Evolutionary conservation across 53 echinoderm and acorn worm species (phyloP).

Genomic region (Holothuria scabra): DNA sequence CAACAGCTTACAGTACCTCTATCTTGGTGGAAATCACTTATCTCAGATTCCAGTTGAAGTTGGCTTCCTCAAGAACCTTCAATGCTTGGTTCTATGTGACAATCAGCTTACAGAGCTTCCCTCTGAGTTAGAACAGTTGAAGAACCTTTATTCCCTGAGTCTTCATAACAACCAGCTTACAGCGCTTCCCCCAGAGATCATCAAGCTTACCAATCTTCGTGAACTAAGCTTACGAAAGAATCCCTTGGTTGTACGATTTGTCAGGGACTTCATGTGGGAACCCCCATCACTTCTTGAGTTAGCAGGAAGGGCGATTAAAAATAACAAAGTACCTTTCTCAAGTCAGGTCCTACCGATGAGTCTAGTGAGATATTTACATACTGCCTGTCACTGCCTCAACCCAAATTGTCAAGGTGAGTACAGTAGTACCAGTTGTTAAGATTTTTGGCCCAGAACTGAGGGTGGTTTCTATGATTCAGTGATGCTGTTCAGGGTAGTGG

Average conservation of each 20-base stretch:
- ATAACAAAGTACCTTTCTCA: conserved; percentile 60
- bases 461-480: too few species aligned
- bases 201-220: conserved; percentile 79
- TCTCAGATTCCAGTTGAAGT: conserved; percentile 69
- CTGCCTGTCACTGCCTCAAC: conserved; percentile 81
- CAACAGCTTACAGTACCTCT: conserved; percentile 80
- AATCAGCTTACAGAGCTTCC: conserved; percentile 84
- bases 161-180: conserved; percentile 92
- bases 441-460: too few species aligned
- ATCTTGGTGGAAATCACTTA: conserved; percentile 90
- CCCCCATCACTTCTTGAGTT: conserved; percentile 87
- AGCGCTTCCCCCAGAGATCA: conserved; percentile 87
- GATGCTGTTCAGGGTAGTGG: too few species aligned
- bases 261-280: conserved; percentile 88
- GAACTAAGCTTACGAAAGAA: conserved; percentile 90
- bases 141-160: conserved; percentile 73
- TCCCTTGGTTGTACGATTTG: conserved; percentile 92
- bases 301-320: conserved; percentile 77
- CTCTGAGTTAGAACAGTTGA: conserved; percentile 67
- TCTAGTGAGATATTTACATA: conserved; percentile 70
- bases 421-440: too few species aligned
- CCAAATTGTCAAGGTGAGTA: conserved; percentile 86
- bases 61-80: conserved; percentile 60
- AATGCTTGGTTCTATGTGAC: conserved; percentile 79
- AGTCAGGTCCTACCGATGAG: conserved; percentile 63